Evolutionary conservation across 53 echinoderm and acorn worm genomes (phyloP), one percentile per base, ranked within the genome.

Genomic region (Stichopus horrens): DNA sequence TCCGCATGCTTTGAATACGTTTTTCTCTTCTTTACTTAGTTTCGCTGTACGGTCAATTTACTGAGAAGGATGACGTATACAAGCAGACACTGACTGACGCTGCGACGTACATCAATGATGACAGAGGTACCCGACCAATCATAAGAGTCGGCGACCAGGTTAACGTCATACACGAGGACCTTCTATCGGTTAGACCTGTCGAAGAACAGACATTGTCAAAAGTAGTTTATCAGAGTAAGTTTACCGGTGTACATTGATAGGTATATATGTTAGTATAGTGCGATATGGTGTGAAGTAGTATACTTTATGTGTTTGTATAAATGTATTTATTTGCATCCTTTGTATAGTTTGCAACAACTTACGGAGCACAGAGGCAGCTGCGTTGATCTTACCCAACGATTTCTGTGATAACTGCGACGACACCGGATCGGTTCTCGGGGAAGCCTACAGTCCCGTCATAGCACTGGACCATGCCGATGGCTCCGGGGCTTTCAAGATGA

Each of bases 51-150:
- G 96, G 96, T 21, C 55, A 83, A 37, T 74, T 92, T 66, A 95
- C 96, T 8, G 89, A 89, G 73, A 53, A 88, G 74, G 23, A 88
- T 22, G 92, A 93, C 86, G 52, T 89, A 21, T 95, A 93, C 86
- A 95, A 95, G 88, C 89, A 93, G 57, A 93, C 93, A 5, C 57
- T 95, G 79, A 84, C 89, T 18, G 96, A 95, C 59, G 93, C 96
- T 4, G 80, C 88, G 8, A 83, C 90, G 16, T 90, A 86, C 89
- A 95, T 95, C 87, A 95, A 95, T 76, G 92, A 92, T 13, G n/a
- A 84, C 86, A 76, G 80, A n/a, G 63, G 23, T 9, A 10, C 19
- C 22, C 23, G 21, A 23, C 66, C 57, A 52, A 85, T 92, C 53
- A 37, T 89, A 1, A 76, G 76, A 4, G 6, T 21, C 5, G 92